Evolutionary conservation across 2,888 invertebrate species (phyloP).

Genomic region (Thymelicus lineola): DNA sequence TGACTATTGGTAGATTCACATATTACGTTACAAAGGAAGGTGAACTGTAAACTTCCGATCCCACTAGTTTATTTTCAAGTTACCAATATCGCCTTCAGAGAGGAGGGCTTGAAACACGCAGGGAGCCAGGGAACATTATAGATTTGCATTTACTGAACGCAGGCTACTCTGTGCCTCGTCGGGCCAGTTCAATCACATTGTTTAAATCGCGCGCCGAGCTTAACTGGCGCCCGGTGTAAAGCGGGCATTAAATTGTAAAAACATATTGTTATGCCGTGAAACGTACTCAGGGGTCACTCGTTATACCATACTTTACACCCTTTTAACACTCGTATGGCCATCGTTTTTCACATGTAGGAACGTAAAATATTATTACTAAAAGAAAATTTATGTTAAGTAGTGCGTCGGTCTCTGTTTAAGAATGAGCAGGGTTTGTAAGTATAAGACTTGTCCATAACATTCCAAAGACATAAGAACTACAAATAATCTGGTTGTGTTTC

Average conservation of each 20-base stretch:
- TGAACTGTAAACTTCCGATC: too few species aligned
- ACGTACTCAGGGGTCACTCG: constrained; percentile 9
- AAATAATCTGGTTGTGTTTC: neutral
- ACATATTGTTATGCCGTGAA: constrained; percentile 38
- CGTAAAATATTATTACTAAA: constrained; percentile 1
- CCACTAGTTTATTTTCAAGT: too few species aligned
- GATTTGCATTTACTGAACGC: constrained; percentile 1
- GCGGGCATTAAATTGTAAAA: constrained; percentile 37
- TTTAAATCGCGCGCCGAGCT: constrained; percentile 31
- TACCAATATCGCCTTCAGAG: too few species aligned
- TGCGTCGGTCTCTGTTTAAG: too few species aligned
- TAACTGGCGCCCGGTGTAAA: constrained; percentile 33
- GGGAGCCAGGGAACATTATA: too few species aligned
- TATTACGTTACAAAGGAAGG: too few species aligned
- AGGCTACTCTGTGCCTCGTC: constrained; percentile 15
- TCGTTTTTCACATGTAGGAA: neutral
- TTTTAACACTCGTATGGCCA: constrained; percentile 19
- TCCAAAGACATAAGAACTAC: neutral
- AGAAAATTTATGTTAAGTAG: neutral
- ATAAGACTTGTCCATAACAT: too few species aligned
- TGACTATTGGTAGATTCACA: too few species aligned
- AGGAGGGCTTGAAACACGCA: too few species aligned
- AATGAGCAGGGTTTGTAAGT: too few species aligned
- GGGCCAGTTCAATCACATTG: constrained; percentile 36
- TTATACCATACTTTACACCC: constrained; percentile 9